Percentiles rank a stretch among this genome's conserved stretches.
Evolutionary conservation across 2,113 vertebrate species (phyloP).

Genomic region (Sterrhoptilus dennistouni): DNA sequence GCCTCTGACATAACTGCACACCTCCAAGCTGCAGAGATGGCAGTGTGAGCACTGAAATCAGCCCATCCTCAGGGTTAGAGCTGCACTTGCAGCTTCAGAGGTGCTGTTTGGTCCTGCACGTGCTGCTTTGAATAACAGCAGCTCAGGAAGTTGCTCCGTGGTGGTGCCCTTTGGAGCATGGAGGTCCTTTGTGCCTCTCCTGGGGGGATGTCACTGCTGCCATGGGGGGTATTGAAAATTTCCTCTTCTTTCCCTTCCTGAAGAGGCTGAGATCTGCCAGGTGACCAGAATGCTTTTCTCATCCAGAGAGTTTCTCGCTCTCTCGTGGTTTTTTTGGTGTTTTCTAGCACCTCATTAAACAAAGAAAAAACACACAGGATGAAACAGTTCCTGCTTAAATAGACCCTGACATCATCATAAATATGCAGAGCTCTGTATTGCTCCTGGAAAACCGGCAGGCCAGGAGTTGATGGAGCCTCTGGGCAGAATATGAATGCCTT

Average conservation of each 20-base stretch:
- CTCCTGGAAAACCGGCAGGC: slow-evolving; percentile 18
- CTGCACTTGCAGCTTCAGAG: not conserved
- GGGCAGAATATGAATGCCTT: slow-evolving; percentile 74
- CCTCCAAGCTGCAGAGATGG: not conserved
- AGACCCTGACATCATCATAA: slow-evolving; percentile 39
- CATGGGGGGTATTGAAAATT: not conserved
- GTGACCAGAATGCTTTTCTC: not conserved
- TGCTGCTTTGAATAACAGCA: not conserved
- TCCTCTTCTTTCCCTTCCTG: not conserved
- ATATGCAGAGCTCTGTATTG: slow-evolving; percentile 12
- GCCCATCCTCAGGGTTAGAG: not conserved
- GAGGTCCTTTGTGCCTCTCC: not conserved
- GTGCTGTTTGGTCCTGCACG: not conserved
- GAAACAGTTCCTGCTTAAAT: slow-evolving; percentile 44
- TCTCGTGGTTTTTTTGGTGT: not conserved
- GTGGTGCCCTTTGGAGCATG: not conserved
- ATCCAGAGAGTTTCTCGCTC: not conserved
- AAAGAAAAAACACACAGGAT: not conserved
- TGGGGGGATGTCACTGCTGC: not conserved
- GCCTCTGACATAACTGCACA: not conserved
- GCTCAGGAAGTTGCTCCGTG: not conserved
- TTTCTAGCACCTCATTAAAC: slow-evolving; percentile 22
- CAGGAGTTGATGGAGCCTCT: slow-evolving; percentile 40
- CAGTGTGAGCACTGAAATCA: not conserved
- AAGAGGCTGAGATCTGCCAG: not conserved